Conservation (phyloP, 1,140 invertebrate genomes). For the Elymnias hypermnestra region DNA sequence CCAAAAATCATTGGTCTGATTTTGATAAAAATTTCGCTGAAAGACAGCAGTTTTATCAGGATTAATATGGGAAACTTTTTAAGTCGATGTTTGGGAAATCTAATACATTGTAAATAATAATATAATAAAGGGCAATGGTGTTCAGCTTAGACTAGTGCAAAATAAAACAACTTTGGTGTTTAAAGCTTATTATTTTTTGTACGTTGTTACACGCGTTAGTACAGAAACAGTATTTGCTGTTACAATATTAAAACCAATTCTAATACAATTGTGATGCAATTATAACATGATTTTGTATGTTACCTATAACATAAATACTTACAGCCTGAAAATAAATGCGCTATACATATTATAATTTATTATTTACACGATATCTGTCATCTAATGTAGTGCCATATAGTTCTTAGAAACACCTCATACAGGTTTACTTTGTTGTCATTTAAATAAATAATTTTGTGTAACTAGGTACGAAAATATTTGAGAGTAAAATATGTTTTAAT, state of each 20-base stretch:
- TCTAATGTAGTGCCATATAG: constrained; percentile 11
- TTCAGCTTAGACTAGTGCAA: too few relatives aligned
- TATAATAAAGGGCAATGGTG: too few relatives aligned
- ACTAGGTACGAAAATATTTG: neutral
- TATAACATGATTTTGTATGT: constrained; percentile 26
- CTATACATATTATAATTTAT: constrained; percentile 51
- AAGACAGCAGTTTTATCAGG: too few relatives aligned
- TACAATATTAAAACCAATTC: constrained; percentile 29
- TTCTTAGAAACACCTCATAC: too few relatives aligned
- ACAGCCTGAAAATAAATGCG: constrained; percentile 67
- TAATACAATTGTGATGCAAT: constrained; percentile 44
- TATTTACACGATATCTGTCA: constrained; percentile 46
- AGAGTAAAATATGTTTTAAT: too few relatives aligned
- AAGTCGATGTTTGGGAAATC: too few relatives aligned
- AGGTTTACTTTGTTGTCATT: too few relatives aligned
- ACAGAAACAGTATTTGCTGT: constrained; percentile 34
- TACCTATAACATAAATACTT: constrained; percentile 53
- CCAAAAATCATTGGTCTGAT: too few relatives aligned
- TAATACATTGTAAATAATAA: too few relatives aligned
- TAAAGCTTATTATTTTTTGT: constrained; percentile 72
- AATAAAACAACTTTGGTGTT: constrained; percentile 44
- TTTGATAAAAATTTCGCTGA: too few relatives aligned
- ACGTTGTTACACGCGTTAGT: constrained; percentile 67
- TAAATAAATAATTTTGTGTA: too few relatives aligned
- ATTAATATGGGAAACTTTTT: too few relatives aligned